Evolutionary conservation across 2,113 vertebrate species (phyloP), one percentile per base, ranked within the genome.

Genomic region (Lophotis ruficrista): DNA sequence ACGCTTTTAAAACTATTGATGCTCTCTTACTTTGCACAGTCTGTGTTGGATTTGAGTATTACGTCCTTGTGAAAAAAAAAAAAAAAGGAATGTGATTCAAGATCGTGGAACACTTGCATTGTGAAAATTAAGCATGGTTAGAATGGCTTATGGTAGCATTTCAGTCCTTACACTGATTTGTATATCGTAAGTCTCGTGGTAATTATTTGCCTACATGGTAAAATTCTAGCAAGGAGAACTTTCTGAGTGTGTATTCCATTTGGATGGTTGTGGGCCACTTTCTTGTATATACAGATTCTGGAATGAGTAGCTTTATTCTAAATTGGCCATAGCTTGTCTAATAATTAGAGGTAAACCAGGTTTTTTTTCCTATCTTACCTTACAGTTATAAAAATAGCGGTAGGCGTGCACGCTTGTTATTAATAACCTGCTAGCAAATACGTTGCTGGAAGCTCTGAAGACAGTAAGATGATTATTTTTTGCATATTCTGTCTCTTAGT

Each of bases 41-140:
- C 28, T 45, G 6, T n/a, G 19, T 24, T 60, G 45, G 15, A 64
- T 54, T 84, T 75, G 25, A 47, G 22, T 64, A 7, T 61, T 56
- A 12, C 2, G 7, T 50, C 53, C 75, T 61, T 51, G 57, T 56
- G 30, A 35, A 81, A 89, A 82, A 24, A 58, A 56, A 35, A 81
- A 89, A 82, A 24, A 58, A 56, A 81, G 57, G 28, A 60, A 20
- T n/a, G 14, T 27, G 35, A 61, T 61, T 60, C 33, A 53, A 45
- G n/a, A 10, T n/a, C 0, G 0, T 45, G 57, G 17, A 50, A 61
- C 7, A 2, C 41, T 71, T 18, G 2, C 54, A 3, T 71, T 89
- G 41, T 71, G 41, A 45, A 54, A 71, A 54, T 60, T 19, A 80
- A 80, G 16, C 12, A 9, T 9, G 13, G 27, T 62, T 79, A 53